These are phyloP conservation scores for Troides oblongomaculatus DNA, from an alignment of 2,888 invertebrate genomes.

Conservation along the genomic window DNA sequence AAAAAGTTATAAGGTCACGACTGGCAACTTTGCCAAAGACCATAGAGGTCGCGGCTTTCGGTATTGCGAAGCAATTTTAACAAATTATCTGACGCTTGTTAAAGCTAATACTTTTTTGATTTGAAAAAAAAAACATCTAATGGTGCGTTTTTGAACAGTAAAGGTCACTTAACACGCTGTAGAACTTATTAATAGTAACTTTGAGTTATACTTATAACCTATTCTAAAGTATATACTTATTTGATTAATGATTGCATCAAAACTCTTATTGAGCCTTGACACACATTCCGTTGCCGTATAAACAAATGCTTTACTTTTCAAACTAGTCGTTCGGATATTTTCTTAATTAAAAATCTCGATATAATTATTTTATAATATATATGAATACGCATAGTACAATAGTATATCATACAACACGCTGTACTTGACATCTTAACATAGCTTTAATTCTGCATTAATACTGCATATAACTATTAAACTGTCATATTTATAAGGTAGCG, in stretches of 20 bases:
- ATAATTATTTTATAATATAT: too few relatives aligned
- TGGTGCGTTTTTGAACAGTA: not conserved
- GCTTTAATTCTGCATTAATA: too few relatives aligned
- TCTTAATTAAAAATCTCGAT: too few relatives aligned
- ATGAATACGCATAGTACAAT: too few relatives aligned
- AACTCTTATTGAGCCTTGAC: constrained; percentile 19
- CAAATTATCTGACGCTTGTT: constrained; percentile 11
- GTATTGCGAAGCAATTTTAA: constrained; percentile 8
- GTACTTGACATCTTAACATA: too few relatives aligned
- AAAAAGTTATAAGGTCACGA: constrained; percentile 5
- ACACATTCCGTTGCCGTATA: constrained; percentile 1
- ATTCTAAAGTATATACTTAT: constrained; percentile 2
- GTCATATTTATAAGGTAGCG: too few relatives aligned
- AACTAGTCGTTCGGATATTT: too few relatives aligned
- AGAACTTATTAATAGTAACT: constrained; percentile 14
- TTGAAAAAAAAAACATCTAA: constrained; percentile 1
- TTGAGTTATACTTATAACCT: too few relatives aligned
- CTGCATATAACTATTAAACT: too few relatives aligned
- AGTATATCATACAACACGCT: too few relatives aligned
- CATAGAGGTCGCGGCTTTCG: not conserved
- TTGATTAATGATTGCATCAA: constrained; percentile 22
- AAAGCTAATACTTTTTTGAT: constrained; percentile 11
- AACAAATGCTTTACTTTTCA: not conserved
- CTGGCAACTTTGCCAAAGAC: constrained; percentile 20
- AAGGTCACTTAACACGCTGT: constrained; percentile 7